Evolutionary conservation across 2,888 invertebrate genomes (phyloP).

Genomic region (Megalurothrips usitatus): DNA sequence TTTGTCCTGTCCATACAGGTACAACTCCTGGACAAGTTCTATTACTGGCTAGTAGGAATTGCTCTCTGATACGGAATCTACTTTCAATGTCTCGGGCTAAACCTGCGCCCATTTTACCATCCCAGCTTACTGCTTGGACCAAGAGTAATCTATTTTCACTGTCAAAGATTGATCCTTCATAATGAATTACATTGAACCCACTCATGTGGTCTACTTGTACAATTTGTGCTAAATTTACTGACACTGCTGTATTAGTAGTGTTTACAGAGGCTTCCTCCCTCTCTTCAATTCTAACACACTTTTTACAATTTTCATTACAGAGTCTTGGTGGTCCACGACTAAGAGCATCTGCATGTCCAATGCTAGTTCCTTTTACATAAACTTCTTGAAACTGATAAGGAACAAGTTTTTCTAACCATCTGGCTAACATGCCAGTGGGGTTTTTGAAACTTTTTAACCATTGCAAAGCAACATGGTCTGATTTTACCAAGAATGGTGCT

Average conservation of each 20-base stretch:
- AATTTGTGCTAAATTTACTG: too few species aligned
- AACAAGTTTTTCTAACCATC: neutral
- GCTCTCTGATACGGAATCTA: too few species aligned
- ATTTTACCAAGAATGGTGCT: neutral
- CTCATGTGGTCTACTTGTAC: too few species aligned
- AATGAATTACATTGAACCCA: too few species aligned
- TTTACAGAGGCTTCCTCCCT: too few species aligned
- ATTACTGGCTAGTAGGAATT: too few species aligned
- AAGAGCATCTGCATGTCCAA: neutral
- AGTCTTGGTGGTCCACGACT: neutral
- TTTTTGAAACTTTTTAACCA: too few species aligned
- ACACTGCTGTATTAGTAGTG: too few species aligned
- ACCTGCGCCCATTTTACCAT: neutral
- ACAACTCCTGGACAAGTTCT: too few species aligned
- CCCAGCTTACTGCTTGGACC: neutral
- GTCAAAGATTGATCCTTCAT: too few species aligned
- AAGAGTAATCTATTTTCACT: neutral
- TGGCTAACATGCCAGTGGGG: neutral
- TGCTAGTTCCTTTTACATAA: neutral
- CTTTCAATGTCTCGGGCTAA: neutral
- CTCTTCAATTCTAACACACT: neutral
- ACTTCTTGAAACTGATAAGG: too few species aligned
- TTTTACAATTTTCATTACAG: neutral
- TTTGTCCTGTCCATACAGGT: too few species aligned
- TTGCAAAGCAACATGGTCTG: constrained; percentile 27